A percentile compares a stretch with the other conserved stretches of the same genome.
These are phyloP conservation scores for Sapayoa aenigma DNA, from an alignment of 2,113 vertebrate species.

Conservation along the genomic window DNA sequence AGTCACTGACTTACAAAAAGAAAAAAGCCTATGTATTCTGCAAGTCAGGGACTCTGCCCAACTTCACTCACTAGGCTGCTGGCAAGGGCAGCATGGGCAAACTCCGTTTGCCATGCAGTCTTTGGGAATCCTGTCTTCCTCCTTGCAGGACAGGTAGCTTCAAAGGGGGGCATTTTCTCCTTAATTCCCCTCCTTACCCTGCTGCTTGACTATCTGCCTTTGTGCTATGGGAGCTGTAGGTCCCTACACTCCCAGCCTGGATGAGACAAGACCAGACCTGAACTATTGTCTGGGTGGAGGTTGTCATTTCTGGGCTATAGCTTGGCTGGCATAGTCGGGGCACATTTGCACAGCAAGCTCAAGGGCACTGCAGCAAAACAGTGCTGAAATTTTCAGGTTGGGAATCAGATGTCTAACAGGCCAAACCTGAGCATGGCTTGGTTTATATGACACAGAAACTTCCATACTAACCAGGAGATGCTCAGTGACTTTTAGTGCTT, in stretches of 20 bases:
- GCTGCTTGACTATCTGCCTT: neutral
- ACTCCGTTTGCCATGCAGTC: neutral
- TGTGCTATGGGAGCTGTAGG: neutral
- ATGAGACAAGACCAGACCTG: neutral
- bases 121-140: neutral
- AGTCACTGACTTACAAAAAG: neutral
- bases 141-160: neutral
- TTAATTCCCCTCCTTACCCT: neutral
- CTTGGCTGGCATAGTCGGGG: neutral
- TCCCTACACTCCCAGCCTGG: neutral
- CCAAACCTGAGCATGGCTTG: neutral
- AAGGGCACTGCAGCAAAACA: neutral
- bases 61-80: neutral
- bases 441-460: neutral
- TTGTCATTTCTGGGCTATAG: neutral
- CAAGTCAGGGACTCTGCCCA: neutral
- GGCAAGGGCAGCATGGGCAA: neutral
- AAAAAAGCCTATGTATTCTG: neutral
- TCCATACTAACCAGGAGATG: neutral
- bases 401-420: neutral
- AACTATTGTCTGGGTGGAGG: neutral
- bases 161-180: neutral
- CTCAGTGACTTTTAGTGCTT: neutral
- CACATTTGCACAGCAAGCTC: neutral
- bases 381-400: neutral